A percentile compares a stretch with the other conserved stretches of the same genome.
Evolutionary conservation across 2,888 invertebrate species (phyloP).

Genomic region (Parelbella ahira): DNA sequence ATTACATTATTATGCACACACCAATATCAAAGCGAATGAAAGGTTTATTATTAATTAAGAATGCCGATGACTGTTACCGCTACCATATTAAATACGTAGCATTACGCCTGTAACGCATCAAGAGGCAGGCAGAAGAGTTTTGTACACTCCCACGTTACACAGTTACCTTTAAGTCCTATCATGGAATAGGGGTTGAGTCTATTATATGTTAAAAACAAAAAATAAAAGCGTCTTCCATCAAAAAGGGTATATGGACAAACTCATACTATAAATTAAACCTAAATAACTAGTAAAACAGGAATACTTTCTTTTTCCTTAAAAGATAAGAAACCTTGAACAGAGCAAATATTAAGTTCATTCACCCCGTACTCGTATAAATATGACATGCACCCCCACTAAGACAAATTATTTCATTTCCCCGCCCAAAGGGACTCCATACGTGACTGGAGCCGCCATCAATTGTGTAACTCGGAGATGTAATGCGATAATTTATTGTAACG

Average conservation of each 20-base stretch:
- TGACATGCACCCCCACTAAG: slow-evolving; percentile 77
- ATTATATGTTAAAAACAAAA: too few relatives aligned
- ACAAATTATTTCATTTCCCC: slow-evolving; percentile 81
- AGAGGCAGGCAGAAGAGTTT: too few relatives aligned
- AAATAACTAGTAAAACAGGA: too few relatives aligned
- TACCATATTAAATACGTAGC: too few relatives aligned
- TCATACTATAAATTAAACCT: too few relatives aligned
- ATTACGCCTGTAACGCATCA: too few relatives aligned
- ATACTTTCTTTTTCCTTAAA: too few relatives aligned
- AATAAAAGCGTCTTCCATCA: too few relatives aligned
- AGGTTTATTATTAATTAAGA: slow-evolving; percentile 5
- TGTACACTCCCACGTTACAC: too few relatives aligned
- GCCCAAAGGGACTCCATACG: slow-evolving; percentile 65
- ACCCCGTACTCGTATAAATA: slow-evolving; percentile 58
- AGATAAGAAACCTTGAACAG: slow-evolving; percentile 2
- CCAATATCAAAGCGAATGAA: slow-evolving; percentile 6
- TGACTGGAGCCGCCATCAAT: slow-evolving; percentile 64
- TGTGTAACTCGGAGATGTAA: slow-evolving; percentile 52
- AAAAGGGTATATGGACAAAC: too few relatives aligned
- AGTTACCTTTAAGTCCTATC: too few relatives aligned
- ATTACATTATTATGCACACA: background rate
- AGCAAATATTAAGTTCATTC: slow-evolving; percentile 48
- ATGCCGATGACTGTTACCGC: slow-evolving; percentile 1
- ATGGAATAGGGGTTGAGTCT: too few relatives aligned
- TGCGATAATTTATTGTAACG: slow-evolving; percentile 56